phyloP scores from a whole-genome alignment of 2,797 vertebrate species.

The Antrozous pallidus region DNA sequence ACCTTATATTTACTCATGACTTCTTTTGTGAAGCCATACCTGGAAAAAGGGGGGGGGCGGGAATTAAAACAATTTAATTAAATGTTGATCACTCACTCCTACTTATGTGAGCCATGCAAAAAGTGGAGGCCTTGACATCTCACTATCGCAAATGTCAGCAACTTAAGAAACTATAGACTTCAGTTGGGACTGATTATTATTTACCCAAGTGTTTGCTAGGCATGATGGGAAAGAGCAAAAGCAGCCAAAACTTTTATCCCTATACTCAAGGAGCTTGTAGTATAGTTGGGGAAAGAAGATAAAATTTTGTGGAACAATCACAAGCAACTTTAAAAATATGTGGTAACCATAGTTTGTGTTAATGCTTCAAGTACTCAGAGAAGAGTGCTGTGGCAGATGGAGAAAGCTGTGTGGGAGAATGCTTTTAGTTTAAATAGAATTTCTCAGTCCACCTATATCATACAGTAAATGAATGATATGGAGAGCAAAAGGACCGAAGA shows the following conservation, averaged over 20 bases:
- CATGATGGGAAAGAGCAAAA: constrained; percentile 47
- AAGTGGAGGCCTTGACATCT: constrained; percentile 4
- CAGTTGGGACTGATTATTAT: neutral
- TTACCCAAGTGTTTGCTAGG: constrained; percentile 29
- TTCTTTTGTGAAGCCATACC: constrained; percentile 98
- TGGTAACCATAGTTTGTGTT: neutral
- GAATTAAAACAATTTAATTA: constrained; percentile 32
- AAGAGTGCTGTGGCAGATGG: neutral
- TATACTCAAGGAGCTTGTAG: constrained; percentile 15
- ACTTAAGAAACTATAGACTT: constrained; percentile 55
- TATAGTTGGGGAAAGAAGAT: constrained; percentile 31
- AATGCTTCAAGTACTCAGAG: neutral
- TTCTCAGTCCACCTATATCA: constrained; percentile 20
- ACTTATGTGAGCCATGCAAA: neutral
- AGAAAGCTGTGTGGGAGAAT: neutral
- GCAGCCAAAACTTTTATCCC: neutral
- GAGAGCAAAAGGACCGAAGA: neutral
- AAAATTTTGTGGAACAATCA: constrained; percentile 20
- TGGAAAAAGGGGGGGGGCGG: constrained; percentile 78
- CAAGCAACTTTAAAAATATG: neutral
- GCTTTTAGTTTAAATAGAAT: constrained; percentile 24
- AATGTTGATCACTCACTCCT: constrained; percentile 16
- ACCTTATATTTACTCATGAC: constrained; percentile 96
- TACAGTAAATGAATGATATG: constrained; percentile 12
- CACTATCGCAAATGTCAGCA: neutral